A percentile compares a stretch with the other conserved stretches of the same genome.
Evolutionary conservation across 2,888 invertebrate species (phyloP).

Genomic region (Dysmachus trigonus): DNA sequence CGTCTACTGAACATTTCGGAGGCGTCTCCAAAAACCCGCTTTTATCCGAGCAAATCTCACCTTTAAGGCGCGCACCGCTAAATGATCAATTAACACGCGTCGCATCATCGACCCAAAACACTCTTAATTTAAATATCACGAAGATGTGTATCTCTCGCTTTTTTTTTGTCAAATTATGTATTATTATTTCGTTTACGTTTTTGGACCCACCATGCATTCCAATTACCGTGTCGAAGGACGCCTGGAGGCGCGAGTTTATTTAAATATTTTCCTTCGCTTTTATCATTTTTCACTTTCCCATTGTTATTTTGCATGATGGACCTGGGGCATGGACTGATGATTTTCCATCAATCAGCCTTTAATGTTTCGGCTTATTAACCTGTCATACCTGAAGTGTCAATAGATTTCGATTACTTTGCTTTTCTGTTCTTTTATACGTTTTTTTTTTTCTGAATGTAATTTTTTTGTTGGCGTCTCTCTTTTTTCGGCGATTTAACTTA

Average conservation of each 20-base stretch:
- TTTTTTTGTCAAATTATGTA: not conserved
- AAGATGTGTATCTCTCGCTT: not conserved
- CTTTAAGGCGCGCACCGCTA: not conserved
- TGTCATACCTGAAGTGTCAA: constrained; percentile 49
- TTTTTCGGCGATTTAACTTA: not conserved
- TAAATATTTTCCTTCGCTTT: constrained; percentile 8
- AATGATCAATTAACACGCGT: not conserved
- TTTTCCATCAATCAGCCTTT: constrained; percentile 47
- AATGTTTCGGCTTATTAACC: constrained; percentile 48
- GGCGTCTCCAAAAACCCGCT: not conserved
- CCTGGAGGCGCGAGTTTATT: constrained; percentile 12
- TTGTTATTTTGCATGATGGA: constrained; percentile 2
- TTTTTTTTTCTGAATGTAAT: not conserved
- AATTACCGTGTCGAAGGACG: not conserved
- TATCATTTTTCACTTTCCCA: constrained; percentile 4
- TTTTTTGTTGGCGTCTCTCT: not conserved
- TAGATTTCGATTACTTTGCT: constrained; percentile 44
- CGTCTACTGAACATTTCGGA: not conserved
- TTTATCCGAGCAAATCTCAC: not conserved
- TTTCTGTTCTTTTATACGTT: not conserved
- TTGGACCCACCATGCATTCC: not conserved
- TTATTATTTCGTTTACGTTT: not conserved
- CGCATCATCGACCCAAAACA: not conserved
- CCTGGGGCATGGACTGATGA: not conserved
- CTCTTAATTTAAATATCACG: not conserved